Conservation (phyloP, 2,888 invertebrate genomes). For the Dasysyrphus tricinctus region DNA sequence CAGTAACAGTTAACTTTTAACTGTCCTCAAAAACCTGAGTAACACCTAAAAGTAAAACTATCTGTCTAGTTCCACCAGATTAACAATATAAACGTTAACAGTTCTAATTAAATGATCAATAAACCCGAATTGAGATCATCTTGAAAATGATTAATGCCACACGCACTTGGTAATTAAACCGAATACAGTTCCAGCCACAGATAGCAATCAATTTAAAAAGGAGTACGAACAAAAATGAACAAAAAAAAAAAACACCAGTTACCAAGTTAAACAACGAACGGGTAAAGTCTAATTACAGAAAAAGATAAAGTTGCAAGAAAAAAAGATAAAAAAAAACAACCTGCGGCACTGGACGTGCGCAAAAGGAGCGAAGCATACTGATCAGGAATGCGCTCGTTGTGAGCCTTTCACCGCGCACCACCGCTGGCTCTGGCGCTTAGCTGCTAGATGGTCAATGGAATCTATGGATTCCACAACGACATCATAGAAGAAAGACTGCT, state of each 20-base stretch:
- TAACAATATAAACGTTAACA: background rate
- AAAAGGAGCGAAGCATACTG: conserved; percentile 50
- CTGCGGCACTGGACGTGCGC: conserved; percentile 31
- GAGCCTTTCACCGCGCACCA: conserved; percentile 27
- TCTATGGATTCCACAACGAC: conserved; percentile 58
- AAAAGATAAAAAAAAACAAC: conserved; percentile 21
- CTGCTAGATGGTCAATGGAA: conserved; percentile 41
- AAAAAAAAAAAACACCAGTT: background rate
- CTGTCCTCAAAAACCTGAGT: no score
- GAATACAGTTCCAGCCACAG: conserved; percentile 45
- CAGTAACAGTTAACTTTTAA: no score
- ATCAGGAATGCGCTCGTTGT: conserved; percentile 64
- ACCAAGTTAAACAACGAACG: conserved; percentile 47
- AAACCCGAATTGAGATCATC: conserved; percentile 56
- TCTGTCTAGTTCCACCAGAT: background rate
- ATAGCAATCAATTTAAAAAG: conserved; percentile 52
- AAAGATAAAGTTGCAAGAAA: conserved; percentile 23
- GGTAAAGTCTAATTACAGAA: conserved; percentile 67
- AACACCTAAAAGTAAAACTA: background rate
- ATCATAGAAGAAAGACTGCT: background rate
- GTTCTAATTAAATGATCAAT: conserved; percentile 51
- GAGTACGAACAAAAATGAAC: conserved; percentile 20
- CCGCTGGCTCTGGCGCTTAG: conserved; percentile 53
- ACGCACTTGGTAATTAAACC: conserved; percentile 70
- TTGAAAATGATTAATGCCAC: conserved; percentile 62